These are phyloP conservation scores for Tetragonula carbonaria DNA, from an alignment of 2,888 invertebrate species.

Conservation along the genomic window DNA sequence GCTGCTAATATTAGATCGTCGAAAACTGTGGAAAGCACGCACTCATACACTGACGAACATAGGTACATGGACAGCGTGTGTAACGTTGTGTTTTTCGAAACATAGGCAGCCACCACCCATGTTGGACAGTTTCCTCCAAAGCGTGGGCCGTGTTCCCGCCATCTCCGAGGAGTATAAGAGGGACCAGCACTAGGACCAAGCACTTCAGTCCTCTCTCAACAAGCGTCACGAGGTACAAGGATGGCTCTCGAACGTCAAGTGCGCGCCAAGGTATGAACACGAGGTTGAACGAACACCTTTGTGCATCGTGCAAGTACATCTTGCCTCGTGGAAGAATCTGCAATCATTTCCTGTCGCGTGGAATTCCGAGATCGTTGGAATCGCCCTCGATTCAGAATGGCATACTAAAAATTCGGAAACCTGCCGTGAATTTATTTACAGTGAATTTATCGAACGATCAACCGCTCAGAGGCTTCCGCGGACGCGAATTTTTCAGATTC, in stretches of 20 bases:
- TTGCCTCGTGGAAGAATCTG: neutral
- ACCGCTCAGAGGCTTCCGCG: neutral
- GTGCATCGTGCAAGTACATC: neutral
- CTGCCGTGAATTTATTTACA: neutral
- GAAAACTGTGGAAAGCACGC: conserved; percentile 75
- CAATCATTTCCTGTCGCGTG: neutral
- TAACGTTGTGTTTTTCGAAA: conserved; percentile 51
- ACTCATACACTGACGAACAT: conserved; percentile 5
- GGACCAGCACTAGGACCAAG: conserved; percentile 68
- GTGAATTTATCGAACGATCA: neutral
- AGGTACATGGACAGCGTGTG: neutral
- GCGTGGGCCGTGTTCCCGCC: conserved; percentile 76
- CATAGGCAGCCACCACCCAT: conserved; percentile 41
- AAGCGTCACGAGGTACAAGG: conserved; percentile 76
- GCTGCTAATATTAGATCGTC: conserved; percentile 79
- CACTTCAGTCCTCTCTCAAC: conserved; percentile 78
- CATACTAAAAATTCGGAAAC: neutral
- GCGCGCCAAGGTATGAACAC: conserved; percentile 90
- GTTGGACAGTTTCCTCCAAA: conserved; percentile 69
- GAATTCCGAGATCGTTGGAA: conserved; percentile 5
- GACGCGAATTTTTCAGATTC: neutral
- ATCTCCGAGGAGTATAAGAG: conserved; percentile 77
- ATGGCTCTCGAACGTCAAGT: conserved; percentile 98
- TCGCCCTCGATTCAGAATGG: neutral
- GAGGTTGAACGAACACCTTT: neutral